Percentiles rank a stretch among this genome's conserved stretches.
Evolutionary conservation across 2,888 invertebrate genomes (phyloP).

Genomic region (Chydorus sphaericus): DNA sequence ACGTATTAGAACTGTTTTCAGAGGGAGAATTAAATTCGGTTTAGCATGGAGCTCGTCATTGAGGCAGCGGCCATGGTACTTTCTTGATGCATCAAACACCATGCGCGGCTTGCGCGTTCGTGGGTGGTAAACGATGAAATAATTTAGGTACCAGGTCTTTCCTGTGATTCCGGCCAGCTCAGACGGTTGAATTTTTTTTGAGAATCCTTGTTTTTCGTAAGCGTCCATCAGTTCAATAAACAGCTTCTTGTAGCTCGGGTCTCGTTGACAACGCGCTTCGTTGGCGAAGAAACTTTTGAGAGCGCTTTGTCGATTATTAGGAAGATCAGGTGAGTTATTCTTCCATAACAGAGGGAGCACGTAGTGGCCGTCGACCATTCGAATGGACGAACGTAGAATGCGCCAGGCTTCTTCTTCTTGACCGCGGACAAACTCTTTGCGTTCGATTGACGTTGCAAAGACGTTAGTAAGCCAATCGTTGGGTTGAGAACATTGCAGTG

Average conservation of each 20-base stretch:
- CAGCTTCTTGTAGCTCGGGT: neutral
- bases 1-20: slow-evolving; percentile 10
- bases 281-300: neutral
- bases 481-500: too few relatives aligned
- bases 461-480: neutral
- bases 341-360: neutral
- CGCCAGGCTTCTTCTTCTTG: neutral
- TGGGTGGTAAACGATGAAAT: neutral
- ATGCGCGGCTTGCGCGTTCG: neutral
- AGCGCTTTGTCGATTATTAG: neutral
- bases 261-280: neutral
- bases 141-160: neutral
- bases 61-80: slow-evolving; percentile 9
- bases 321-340: neutral
- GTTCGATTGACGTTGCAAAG: neutral
- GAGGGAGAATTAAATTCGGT: slow-evolving; percentile 10
- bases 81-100: slow-evolving; percentile 15
- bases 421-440: neutral
- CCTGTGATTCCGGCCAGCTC: neutral
- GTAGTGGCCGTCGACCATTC: neutral
- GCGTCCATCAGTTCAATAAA: neutral
- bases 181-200: neutral
- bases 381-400: neutral
- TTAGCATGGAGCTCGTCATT: slow-evolving; percentile 16
- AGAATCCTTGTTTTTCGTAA: neutral